Base-by-base conservation (phyloP, 2,113 vertebrate species). In the Cacatua alba region DNA sequence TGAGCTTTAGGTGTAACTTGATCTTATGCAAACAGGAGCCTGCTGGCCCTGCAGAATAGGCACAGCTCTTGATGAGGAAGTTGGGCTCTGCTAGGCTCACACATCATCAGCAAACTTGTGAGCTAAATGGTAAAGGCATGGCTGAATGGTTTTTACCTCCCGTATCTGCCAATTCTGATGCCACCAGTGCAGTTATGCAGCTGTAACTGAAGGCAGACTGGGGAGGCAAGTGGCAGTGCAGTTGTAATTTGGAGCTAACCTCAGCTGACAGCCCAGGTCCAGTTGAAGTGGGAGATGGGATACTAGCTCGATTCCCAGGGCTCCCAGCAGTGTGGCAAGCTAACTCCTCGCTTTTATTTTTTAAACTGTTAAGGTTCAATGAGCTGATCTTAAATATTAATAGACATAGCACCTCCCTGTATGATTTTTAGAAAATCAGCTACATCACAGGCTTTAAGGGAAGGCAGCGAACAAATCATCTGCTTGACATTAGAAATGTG, bases 31-130 rank as follows among this genome's bases (percentile, higher is more conserved):
- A 92, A 68, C 15, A 26, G 3, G 4, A 89, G 28, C 49, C 78
- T 80, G 18, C n/a, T 70, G 51, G 46, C 43, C 39, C 37, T 67
- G 35, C 85, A 55, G 49, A 86, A 24, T n/a, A 41, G 35, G 55
- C 6, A 0, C 33, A 76, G 41, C 21, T 86, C 35, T 53, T 0
- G 0, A 5, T 1, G 2, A 35, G 35, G 55, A 35, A 92, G 51
- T 17, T 35, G n/a, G 44, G n/a, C 53, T 91, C 53, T 85, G 49
- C 51, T 51, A 37, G 53, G 35, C 51, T 88, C 80, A 55, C 46
- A 26, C 68, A 68, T 82, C 64, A 64, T 52, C 64, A 92, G 46
- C 83, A 82, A 44, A 76, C 49, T 79, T 4, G 0, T 76, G 78
- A 92, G 15, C 43, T 78, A 19, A 84, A 68, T 44, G 49, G 65